Evolutionary conservation across 1,140 invertebrate genomes (phyloP).

Genomic region (Pseudomyrmex sp.): DNA sequence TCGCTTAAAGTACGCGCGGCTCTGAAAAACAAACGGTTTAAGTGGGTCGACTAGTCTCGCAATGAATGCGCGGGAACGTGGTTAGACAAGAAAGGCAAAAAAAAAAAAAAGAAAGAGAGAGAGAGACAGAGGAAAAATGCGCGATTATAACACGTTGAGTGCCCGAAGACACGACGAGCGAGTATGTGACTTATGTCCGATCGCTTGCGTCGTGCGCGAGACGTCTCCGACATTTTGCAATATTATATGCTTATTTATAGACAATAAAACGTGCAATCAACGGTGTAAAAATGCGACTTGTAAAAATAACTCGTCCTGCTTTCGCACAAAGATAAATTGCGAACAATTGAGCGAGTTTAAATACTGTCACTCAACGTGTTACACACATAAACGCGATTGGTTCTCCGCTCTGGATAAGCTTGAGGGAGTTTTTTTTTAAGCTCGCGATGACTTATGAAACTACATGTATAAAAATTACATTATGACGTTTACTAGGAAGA

Average conservation of each 20-base stretch:
- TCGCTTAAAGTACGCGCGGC: not conserved
- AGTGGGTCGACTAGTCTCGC: slow-evolving; percentile 22
- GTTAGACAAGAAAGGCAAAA: not conserved
- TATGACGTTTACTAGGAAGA: slow-evolving; percentile 33
- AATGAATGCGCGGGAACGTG: slow-evolving; percentile 3
- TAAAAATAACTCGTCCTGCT: not conserved
- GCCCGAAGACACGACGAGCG: not conserved
- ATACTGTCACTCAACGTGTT: slow-evolving; percentile 18
- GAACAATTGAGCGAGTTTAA: not conserved
- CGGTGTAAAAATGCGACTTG: not conserved
- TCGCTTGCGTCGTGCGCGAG: too few species aligned
- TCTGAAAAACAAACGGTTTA: not conserved
- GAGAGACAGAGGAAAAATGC: not conserved
- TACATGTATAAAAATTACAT: slow-evolving; percentile 18
- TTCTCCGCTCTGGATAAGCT: slow-evolving; percentile 50
- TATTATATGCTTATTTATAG: not conserved
- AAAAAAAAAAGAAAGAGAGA: not conserved
- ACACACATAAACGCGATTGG: not conserved
- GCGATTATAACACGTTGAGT: slow-evolving; percentile 18
- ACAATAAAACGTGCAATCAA: not conserved
- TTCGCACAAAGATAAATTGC: slow-evolving; percentile 1
- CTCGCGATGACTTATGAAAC: slow-evolving; percentile 24
- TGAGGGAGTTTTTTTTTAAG: slow-evolving; percentile 34
- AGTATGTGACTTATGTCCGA: too few species aligned
- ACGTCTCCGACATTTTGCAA: not conserved